phyloP scores from a whole-genome alignment of 2,888 invertebrate species.

The Lasiommata megera region DNA sequence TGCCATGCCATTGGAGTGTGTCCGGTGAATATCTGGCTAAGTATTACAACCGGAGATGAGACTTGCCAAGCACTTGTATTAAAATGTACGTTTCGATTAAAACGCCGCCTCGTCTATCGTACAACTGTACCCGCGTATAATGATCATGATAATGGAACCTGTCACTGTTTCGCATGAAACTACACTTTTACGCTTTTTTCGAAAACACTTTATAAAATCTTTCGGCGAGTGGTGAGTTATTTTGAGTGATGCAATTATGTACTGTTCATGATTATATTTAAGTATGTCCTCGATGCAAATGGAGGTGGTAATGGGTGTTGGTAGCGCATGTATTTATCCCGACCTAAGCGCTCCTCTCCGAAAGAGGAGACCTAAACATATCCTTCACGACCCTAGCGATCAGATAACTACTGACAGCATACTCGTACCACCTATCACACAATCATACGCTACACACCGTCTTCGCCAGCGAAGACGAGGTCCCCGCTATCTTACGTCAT shows the following conservation, averaged over 20 bases:
- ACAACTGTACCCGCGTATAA: slow-evolving; percentile 26
- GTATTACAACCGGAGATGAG: slow-evolving; percentile 33
- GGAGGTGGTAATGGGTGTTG: too few relatives aligned
- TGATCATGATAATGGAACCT: slow-evolving; percentile 26
- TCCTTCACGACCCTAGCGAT: too few relatives aligned
- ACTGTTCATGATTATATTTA: too few relatives aligned
- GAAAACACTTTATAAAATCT: background rate
- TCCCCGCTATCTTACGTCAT: too few relatives aligned
- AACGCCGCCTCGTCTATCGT: slow-evolving; percentile 11
- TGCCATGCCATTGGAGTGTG: slow-evolving; percentile 47
- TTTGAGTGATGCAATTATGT: background rate
- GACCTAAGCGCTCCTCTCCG: too few relatives aligned
- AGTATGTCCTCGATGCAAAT: too few relatives aligned
- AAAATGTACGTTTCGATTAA: slow-evolving; percentile 19
- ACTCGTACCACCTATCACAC: too few relatives aligned
- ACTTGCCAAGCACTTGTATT: slow-evolving; percentile 26
- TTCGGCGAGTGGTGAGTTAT: background rate
- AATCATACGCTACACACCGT: too few relatives aligned
- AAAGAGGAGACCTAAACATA: too few relatives aligned
- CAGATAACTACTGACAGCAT: too few relatives aligned
- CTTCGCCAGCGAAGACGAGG: too few relatives aligned
- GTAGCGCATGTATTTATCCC: too few relatives aligned
- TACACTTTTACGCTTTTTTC: slow-evolving; percentile 2
- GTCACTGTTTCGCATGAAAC: slow-evolving; percentile 23
- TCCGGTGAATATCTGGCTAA: slow-evolving; percentile 39